Evolutionary conservation across 1,140 invertebrate species (phyloP).

Genomic region (Drosophila mauritiana): DNA sequence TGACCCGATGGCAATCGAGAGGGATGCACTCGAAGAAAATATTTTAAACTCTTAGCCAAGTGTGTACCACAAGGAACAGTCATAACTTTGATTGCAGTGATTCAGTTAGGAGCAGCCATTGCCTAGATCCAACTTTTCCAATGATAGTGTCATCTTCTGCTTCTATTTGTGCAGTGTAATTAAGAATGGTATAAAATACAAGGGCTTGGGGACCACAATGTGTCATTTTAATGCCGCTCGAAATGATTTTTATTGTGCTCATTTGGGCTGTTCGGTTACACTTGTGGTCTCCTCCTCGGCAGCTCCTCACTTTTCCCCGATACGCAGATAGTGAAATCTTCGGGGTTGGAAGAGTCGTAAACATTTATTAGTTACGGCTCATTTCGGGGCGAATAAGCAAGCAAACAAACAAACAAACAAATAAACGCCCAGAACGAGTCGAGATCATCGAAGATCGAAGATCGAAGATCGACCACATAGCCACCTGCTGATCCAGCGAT

Average conservation of each 20-base stretch:
- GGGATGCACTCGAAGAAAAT: slow-evolving; percentile 5
- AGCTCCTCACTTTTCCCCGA: slow-evolving; percentile 3
- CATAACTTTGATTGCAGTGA: no score
- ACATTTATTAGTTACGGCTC: slow-evolving; percentile 79
- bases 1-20: slow-evolving; percentile 35
- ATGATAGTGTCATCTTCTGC: no score
- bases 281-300: slow-evolving; percentile 13
- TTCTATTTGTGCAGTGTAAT: slow-evolving; percentile 6
- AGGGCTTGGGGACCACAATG: slow-evolving; percentile 44
- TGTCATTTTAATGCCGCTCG: slow-evolving; percentile 74
- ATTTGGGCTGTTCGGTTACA: slow-evolving; percentile 51
- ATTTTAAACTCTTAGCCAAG: no score
- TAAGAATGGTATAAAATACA: background rate
- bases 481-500: slow-evolving; percentile 41
- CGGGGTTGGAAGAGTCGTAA: slow-evolving; percentile 47
- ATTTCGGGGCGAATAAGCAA: slow-evolving; percentile 60
- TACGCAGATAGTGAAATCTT: background rate
- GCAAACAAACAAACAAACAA: slow-evolving; percentile 51
- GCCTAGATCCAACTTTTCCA: no score
- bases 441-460: slow-evolving; percentile 8
- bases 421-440: slow-evolving; percentile 31
- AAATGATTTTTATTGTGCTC: slow-evolving; percentile 67
- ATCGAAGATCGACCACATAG: slow-evolving; percentile 1
- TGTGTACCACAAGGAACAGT: background rate
- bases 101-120: no score